Evolutionary conservation across 2,888 invertebrate species (phyloP), one percentile per base, ranked within the genome.

Genomic region (Conus canariensis): DNA sequence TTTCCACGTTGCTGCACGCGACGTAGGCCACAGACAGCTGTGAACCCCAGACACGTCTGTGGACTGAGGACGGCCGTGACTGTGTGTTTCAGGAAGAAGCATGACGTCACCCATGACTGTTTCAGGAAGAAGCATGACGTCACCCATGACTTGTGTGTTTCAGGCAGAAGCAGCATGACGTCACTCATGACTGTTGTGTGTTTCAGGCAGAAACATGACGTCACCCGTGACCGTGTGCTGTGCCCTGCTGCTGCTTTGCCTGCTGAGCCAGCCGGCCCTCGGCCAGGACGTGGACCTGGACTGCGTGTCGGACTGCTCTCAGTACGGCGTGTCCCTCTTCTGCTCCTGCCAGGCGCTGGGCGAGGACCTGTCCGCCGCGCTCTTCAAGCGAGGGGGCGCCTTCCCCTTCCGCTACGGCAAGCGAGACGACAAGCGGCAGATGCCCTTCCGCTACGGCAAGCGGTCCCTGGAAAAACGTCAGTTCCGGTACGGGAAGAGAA

Each of bases 371-470:
- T 56, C 56, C 10, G 58, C 82, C 5, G 6, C 58, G 58, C 12
- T 25, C 5, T 12, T 19, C 70, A 87, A 87, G 70, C 70, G 87
- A 67, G 70, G 70, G 25, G n/a, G 70, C 56, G 22, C 67, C 56
- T 87, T 87, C 87, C 87, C 87, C 45, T 87, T 87, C 87, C 87
- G 87, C 4, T 87, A 87, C 87, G 87, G 87, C 10, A 87, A 87
- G 70, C 87, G 87, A 0, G 87, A 19, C 45, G 14, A 19, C 6
- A 87, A 67, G 67, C 45, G 56, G 7, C 67, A 87, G 70, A 70
- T 56, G 30, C 87, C 87, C 67, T 87, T 87, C 87, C 87, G 87
- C 70, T 87, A 87, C 87, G 87, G 87, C 45, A 87, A 87, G 45
- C 45, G 87, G 12, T 67, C 70, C 14, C 19, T n/a, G 56, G 22